Conservation (phyloP, 1,140 invertebrate species). For the Hydropsyche tenuis region DNA sequence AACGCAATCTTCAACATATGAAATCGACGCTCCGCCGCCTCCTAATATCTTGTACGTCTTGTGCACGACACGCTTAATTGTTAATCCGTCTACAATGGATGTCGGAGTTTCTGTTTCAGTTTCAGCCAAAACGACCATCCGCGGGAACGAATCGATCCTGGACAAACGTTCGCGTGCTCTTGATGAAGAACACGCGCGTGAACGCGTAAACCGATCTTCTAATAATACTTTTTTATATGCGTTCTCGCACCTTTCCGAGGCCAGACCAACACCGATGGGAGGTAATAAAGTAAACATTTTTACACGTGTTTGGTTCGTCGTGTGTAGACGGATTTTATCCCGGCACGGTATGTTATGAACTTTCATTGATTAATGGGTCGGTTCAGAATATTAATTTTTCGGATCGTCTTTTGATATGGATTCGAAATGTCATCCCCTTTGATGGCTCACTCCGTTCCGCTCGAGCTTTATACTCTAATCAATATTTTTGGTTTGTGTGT, state of each 20-base stretch:
- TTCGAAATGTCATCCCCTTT: no score
- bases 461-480: no score
- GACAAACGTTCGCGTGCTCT: background rate
- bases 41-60: background rate
- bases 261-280: slow-evolving; percentile 46
- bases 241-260: slow-evolving; percentile 49
- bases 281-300: slow-evolving; percentile 50
- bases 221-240: slow-evolving; percentile 49
- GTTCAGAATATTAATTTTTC: no score
- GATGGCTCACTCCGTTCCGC: no score
- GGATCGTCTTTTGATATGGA: no score
- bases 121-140: background rate
- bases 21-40: background rate
- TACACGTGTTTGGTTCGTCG: slow-evolving; percentile 37
- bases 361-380: no score
- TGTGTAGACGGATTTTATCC: slow-evolving; percentile 28
- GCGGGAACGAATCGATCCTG: background rate
- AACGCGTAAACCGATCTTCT: slow-evolving; percentile 38
- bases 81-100: no score
- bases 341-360: no score
- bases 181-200: slow-evolving; percentile 5
- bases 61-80: no score
- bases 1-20: no score
- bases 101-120: background rate
- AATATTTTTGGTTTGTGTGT: no score